Conservation (phyloP, 2,797 vertebrate species). For the Echiichthys vipera region DNA sequence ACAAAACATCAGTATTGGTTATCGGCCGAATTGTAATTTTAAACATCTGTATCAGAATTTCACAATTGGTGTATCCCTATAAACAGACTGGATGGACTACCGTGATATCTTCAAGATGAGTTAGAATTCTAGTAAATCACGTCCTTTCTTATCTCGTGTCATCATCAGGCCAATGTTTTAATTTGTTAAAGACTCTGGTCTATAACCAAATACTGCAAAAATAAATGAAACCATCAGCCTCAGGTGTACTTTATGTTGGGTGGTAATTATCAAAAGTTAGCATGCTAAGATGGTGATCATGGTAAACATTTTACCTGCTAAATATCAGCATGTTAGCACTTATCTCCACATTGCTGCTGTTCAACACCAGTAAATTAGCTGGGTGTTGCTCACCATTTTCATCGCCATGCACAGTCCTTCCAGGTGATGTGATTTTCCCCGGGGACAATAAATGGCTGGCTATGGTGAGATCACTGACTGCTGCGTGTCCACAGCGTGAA, state of each 20-base stretch:
- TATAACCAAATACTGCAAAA: not conserved
- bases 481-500: constrained; percentile 53
- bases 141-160: too few species aligned
- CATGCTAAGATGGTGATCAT: not conserved
- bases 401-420: constrained; percentile 25
- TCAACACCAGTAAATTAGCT: constrained; percentile 16
- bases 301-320: not conserved
- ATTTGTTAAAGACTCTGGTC: too few species aligned
- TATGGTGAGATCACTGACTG: constrained; percentile 52
- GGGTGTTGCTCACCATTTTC: constrained; percentile 15
- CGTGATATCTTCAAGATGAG: not conserved
- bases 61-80: too few species aligned
- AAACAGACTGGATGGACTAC: not conserved
- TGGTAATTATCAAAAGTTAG: not conserved
- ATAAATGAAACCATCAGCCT: not conserved
- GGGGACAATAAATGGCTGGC: constrained; percentile 42
- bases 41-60: too few species aligned
- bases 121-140: too few species aligned
- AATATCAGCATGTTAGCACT: not conserved
- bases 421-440: constrained; percentile 40
- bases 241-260: not conserved
- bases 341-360: too few species aligned
- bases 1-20: too few species aligned
- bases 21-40: too few species aligned
- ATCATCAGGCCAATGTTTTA: not conserved